Percentiles rank a stretch among this genome's conserved stretches.
Conservation (phyloP, 2,888 invertebrate species). For the Sesia bembeciformis region DNA sequence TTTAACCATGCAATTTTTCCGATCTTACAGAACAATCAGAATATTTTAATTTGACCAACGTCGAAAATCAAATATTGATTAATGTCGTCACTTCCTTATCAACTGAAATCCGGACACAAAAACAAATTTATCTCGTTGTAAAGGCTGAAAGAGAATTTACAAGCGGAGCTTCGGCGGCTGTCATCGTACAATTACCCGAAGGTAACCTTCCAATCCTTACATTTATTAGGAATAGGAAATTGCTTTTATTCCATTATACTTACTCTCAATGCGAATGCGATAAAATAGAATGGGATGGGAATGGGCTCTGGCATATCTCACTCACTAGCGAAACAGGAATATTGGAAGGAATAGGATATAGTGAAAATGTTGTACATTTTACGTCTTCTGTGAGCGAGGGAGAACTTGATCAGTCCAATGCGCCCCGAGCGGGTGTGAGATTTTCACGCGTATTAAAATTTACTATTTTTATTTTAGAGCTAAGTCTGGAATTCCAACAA, state of each 20-base stretch:
- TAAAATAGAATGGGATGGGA: too few species aligned
- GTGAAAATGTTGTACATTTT: too few species aligned
- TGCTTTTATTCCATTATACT: too few species aligned
- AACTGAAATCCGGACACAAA: conserved; percentile 18
- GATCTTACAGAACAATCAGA: conserved; percentile 1
- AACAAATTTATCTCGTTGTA: conserved; percentile 36
- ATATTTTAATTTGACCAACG: conserved; percentile 23
- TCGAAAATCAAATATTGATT: conserved; percentile 27
- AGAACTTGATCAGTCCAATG: too few species aligned
- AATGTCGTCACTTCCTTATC: conserved; percentile 24
- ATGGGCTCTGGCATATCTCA: too few species aligned
- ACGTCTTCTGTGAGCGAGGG: too few species aligned
- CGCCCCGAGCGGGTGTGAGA: too few species aligned
- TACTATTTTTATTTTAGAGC: conserved; percentile 22
- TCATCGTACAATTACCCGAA: conserved; percentile 48
- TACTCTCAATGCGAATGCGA: too few species aligned
- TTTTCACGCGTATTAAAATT: too few species aligned
- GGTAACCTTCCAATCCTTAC: conserved; percentile 19
- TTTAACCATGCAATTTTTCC: background rate
- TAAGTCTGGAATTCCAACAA: conserved; percentile 31
- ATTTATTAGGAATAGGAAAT: too few species aligned
- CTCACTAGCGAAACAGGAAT: too few species aligned
- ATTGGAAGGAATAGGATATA: too few species aligned
- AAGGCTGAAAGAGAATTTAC: conserved; percentile 44
- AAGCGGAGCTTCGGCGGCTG: conserved; percentile 41